Conservation (phyloP, 2,113 vertebrate genomes). For the Chaenocephalus aceratus region DNA sequence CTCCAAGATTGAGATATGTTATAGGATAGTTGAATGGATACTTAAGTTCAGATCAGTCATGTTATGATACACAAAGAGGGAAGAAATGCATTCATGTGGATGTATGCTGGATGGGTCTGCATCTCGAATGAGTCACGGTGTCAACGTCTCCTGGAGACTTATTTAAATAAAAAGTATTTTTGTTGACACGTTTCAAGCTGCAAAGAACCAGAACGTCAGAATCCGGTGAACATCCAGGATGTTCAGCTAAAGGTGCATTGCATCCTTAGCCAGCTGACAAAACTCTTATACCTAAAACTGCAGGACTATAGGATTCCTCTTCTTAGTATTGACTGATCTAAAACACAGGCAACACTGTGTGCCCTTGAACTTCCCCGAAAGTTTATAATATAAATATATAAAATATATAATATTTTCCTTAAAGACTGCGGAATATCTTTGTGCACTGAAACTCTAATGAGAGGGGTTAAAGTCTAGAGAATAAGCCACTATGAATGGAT, state of each 20-base stretch:
- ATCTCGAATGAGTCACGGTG: not conserved
- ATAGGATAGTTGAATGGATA: not conserved
- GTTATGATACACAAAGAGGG: not conserved
- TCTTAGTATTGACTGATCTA: not conserved
- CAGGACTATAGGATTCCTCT: conserved; percentile 21
- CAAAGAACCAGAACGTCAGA: not conserved
- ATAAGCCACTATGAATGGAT: conserved; percentile 15
- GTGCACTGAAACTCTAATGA: conserved; percentile 7
- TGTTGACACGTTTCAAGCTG: not conserved
- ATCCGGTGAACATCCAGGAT: not conserved
- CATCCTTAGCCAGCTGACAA: not conserved
- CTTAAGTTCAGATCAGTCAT: conserved; percentile 4
- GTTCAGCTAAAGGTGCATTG: not conserved
- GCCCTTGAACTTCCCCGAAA: not conserved
- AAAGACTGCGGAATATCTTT: too few relatives aligned
- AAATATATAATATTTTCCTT: not conserved
- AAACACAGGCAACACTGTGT: not conserved
- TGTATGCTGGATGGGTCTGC: not conserved
- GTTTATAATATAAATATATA: not conserved
- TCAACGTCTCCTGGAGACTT: not conserved
- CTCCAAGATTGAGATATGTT: not conserved
- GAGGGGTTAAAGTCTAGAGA: conserved; percentile 33
- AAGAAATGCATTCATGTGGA: not conserved
- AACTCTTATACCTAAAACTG: not conserved
- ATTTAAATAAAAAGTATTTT: not conserved